Base-by-base conservation (phyloP, 1,140 invertebrate genomes). In the Drosophila rufa region DNA sequence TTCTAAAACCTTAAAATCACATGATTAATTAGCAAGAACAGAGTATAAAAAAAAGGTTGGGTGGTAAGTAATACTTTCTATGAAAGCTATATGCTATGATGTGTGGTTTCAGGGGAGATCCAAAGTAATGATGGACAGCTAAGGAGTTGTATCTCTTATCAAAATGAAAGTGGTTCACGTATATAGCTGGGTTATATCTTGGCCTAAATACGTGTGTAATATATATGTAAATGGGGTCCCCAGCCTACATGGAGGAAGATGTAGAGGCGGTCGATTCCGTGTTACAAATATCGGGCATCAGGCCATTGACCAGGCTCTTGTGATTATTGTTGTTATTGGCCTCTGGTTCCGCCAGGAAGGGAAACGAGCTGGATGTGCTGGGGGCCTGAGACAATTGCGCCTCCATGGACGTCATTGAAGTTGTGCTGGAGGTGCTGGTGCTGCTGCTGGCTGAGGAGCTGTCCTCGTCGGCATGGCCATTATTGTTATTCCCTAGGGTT, bases 321-420 rank as follows among this genome's bases (percentile, higher is more conserved):
- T 27, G 65, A 46, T 82, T 85, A 17, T 56, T 86, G 33, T 86
- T 84, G 57, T 85, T 86, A 51, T 81, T 86, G 19, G 60, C 43
- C 22, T 87, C 84, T 15, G 64, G 25, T 8, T 77, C 76, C 5
- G 66, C 30, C 0, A 30, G 42, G 45, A 74, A 71, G 33, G 53
- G 76, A 38, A 64, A 27, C 5, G 82, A 86, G 38, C 70, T 77
- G 5, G 85, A 80, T 12, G 73, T 84, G 84, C 84, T 89, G 11
- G 80, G 80, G 4, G 77, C 73, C 55, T 80, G 73, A 3, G 84
- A 87, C 9, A 87, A n/a, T 47, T 87, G 84, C 11, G 84, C 83
- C 74, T 89, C 84, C 84, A 89, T 89, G 2, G 84, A 87, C 40
- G 84, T 80, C 45, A 83, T 75, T 15, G 84, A 89, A 6, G 73